Percentiles rank a stretch among this genome's conserved stretches.
Conservation (phyloP, 2,888 invertebrate species). For the Drosophila affinis region DNA sequence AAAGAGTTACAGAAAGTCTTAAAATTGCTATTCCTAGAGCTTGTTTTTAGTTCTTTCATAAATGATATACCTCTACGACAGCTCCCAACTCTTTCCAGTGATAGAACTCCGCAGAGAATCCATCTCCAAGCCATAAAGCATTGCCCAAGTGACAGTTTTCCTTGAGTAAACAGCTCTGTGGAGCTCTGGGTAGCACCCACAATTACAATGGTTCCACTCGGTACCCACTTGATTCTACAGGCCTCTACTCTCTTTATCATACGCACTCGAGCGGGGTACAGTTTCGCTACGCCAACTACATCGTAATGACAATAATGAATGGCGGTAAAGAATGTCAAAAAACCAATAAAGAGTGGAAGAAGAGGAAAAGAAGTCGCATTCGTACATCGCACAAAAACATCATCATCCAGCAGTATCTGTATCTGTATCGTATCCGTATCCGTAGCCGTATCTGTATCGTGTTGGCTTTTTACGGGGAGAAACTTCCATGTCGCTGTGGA, state of each 20-base stretch:
- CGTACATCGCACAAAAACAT: constrained; percentile 50
- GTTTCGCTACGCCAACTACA: constrained; percentile 47
- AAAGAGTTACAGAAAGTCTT: too few relatives aligned
- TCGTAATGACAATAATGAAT: constrained; percentile 35
- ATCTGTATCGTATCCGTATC: not conserved
- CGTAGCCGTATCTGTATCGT: constrained; percentile 13
- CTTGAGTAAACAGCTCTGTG: not conserved
- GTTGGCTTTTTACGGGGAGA: constrained; percentile 32
- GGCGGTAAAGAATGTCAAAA: constrained; percentile 42
- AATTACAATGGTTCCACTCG: not conserved
- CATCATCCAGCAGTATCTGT: constrained; percentile 27
- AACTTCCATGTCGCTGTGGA: not conserved
- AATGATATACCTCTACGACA: not conserved
- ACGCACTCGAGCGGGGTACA: constrained; percentile 59
- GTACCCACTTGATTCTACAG: not conserved
- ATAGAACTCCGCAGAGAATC: not conserved
- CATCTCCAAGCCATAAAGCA: not conserved
- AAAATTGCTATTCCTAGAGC: too few relatives aligned
- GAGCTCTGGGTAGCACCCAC: not conserved
- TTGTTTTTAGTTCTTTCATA: too few relatives aligned
- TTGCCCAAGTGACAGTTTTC: not conserved
- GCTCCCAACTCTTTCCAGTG: not conserved
- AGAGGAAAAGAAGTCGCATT: constrained; percentile 48
- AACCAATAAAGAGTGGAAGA: constrained; percentile 52
- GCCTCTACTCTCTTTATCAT: constrained; percentile 35